phyloP scores from a whole-genome alignment of 2,797 vertebrate genomes.

The Sebastes itinus region DNA sequence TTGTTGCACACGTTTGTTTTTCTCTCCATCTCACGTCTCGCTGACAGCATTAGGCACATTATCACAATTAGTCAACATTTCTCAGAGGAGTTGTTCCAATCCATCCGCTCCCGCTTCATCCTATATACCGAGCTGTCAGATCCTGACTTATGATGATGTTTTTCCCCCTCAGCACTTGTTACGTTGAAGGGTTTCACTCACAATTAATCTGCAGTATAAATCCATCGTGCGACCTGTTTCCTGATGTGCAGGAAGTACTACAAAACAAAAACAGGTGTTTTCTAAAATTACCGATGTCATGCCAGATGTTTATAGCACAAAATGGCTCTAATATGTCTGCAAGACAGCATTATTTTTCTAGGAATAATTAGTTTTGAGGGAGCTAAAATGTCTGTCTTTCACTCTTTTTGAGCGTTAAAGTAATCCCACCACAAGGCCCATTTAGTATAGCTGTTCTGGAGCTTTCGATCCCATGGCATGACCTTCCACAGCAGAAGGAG shows the following conservation, averaged over 20 bases:
- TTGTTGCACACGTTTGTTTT: not conserved
- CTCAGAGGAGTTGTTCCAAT: slow-evolving; percentile 17
- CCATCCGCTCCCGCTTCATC: not conserved
- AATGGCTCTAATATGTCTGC: not conserved
- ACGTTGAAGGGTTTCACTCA: slow-evolving; percentile 19
- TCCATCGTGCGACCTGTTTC: not conserved
- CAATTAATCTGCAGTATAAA: slow-evolving; percentile 26
- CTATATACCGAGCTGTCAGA: slow-evolving; percentile 7
- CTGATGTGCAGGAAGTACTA: not conserved
- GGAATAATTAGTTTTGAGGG: not conserved
- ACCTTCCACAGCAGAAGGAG: not conserved
- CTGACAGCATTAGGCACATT: slow-evolving; percentile 43
- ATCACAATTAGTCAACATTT: slow-evolving; percentile 52
- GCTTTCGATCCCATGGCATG: not conserved
- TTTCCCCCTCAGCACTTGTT: not conserved
- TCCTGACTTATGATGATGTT: slow-evolving; percentile 13
- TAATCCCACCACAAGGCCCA: not conserved
- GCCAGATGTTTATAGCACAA: not conserved
- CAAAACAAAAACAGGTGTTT: slow-evolving; percentile 6
- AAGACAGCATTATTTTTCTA: not conserved
- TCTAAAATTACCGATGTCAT: not conserved
- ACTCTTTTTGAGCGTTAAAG: not conserved
- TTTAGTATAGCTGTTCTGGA: not conserved
- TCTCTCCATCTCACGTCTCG: not conserved
- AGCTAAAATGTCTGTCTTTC: not conserved